Base-by-base conservation (phyloP, 1,140 invertebrate genomes). In the Matsumurasca onukii region DNA sequence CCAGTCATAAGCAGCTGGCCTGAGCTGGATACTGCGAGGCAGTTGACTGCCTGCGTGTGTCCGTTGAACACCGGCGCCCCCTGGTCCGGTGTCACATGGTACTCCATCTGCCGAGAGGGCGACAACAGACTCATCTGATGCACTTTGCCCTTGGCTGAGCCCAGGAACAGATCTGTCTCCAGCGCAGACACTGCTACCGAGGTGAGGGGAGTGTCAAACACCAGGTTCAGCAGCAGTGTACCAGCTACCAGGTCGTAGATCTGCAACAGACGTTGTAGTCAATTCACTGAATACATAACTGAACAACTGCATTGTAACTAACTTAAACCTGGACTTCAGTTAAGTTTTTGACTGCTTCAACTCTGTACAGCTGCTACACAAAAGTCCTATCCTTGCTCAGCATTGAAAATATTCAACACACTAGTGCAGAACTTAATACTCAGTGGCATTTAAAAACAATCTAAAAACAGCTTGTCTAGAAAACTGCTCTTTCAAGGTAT, bases 171-270 rank as follows among this genome's bases (percentile, higher is more conserved):
- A 69, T 84, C 81, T 31, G 84, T 86, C 80, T 95, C 92, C 52
- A 85, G 77, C 0, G 80, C 72, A 81, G 94, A 89, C 72, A 90
- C 83, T n/a, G 83, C 78, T 22, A 95, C 83, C 0, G 88, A 82
- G 24, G 86, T 87, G 3, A 95, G 79, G 3, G 86, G 84, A 48
- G 85, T 81, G 71, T 89, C 86, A 80, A 92, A 94, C 0, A 93
- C 81, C 20, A 96, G 74, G 31, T 86, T 90, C 0, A 92, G 76
- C 2, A 96, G 76, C 68, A 91, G 77, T 34, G 80, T 78, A 31
- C 91, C 92, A 49, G 81, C 82, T 9, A 80, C 73, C 12, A 95
- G 75, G 71, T 92, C 88, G 78, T 93, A 95, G 2, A 97, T 84
- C 72, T 75, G 66, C 15, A 71, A 71, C 48, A 68, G n/a, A n/a